Percentiles rank a stretch among this genome's conserved stretches.
phyloP scores from a whole-genome alignment of 2,888 invertebrate genomes.

The Meteorus cinctellus region DNA sequence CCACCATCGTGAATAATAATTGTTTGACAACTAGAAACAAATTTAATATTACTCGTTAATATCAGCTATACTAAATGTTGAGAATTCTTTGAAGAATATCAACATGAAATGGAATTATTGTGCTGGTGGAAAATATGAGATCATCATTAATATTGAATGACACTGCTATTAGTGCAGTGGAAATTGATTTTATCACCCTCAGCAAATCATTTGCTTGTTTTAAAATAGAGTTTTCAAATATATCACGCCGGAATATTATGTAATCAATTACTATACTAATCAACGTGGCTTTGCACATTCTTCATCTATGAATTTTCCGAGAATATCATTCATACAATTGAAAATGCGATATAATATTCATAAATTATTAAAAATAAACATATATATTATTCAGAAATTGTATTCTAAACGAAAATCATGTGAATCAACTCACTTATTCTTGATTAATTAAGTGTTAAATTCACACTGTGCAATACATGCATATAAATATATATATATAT shows the following conservation, averaged over 20 bases:
- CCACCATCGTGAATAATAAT: constrained; percentile 78
- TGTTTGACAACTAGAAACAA: constrained; percentile 45
- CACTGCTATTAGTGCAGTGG: not conserved
- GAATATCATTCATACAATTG: not conserved
- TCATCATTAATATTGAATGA: no score
- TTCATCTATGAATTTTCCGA: not conserved
- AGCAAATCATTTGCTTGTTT: not conserved
- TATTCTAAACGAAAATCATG: not conserved
- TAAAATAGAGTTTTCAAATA: not conserved
- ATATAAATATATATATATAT: not conserved
- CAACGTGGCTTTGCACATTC: not conserved
- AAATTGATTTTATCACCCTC: not conserved
- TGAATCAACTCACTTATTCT: not conserved
- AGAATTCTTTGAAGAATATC: not conserved
- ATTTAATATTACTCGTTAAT: not conserved
- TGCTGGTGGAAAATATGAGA: no score
- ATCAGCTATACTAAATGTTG: not conserved
- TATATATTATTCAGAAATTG: not conserved
- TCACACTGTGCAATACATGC: not conserved
- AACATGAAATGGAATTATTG: constrained; percentile 58
- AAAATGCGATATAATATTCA: not conserved
- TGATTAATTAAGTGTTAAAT: constrained; percentile 2
- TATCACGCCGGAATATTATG: not conserved
- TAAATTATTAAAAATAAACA: no score
- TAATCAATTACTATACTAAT: constrained; percentile 12